Conservation (phyloP, 2,888 invertebrate genomes). For the Drosophila merina region DNA sequence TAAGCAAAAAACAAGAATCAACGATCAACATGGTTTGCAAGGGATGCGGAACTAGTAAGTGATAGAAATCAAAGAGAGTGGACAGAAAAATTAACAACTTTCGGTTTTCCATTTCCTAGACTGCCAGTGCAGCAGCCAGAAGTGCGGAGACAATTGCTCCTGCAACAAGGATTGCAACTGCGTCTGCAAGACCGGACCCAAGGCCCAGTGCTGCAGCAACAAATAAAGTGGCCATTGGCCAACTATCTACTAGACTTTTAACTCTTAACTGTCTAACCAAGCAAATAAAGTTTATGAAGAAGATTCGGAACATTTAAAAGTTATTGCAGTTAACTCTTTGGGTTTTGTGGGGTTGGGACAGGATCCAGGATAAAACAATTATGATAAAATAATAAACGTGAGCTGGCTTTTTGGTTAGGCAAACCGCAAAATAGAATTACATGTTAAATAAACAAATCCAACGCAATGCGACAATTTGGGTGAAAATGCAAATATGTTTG, state of each 20-base stretch:
- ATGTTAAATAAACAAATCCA: conserved; percentile 23
- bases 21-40: conserved; percentile 64
- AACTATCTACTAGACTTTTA: conserved; percentile 14
- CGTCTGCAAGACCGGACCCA: conserved; percentile 66
- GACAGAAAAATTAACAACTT: conserved; percentile 25
- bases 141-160: conserved; percentile 66
- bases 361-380: conserved; percentile 27
- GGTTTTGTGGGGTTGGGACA: neutral
- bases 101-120: conserved; percentile 34
- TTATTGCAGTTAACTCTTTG: neutral
- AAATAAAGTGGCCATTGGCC: conserved; percentile 46
- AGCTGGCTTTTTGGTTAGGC: conserved; percentile 21
- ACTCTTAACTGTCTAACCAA: conserved; percentile 8
- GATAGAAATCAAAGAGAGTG: neutral
- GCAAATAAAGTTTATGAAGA: conserved; percentile 25
- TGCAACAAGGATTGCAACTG: conserved; percentile 67
- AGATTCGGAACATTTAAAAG: conserved; percentile 29
- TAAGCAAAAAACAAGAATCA: conserved; percentile 1
- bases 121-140: conserved; percentile 59
- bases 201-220: conserved; percentile 68
- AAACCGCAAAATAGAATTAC: conserved; percentile 39
- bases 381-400: conserved; percentile 32
- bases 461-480: conserved; percentile 40
- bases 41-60: conserved; percentile 66
- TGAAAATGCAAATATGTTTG: conserved; percentile 19